Evolutionary conservation across 2,113 vertebrate species (phyloP).

Genomic region (Silurus asotus): DNA sequence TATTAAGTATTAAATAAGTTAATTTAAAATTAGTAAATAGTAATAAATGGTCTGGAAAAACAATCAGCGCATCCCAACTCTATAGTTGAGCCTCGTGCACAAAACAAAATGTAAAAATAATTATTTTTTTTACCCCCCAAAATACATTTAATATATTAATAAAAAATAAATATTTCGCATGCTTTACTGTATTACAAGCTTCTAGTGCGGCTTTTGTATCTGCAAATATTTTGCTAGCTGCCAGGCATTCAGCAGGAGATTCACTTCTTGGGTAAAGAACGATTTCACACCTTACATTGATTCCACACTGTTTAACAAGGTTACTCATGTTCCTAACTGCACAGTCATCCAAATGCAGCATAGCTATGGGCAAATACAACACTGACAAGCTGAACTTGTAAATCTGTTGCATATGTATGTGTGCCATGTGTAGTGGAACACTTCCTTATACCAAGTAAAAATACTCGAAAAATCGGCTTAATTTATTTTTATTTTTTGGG

Average conservation of each 20-base stretch:
- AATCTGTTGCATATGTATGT: conserved; percentile 1
- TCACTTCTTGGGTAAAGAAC: conserved; percentile 31
- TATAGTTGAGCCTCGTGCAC: not conserved
- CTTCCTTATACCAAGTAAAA: not conserved
- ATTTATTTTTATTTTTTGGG: not conserved
- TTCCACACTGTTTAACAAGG: conserved; percentile 43
- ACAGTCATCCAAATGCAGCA: conserved; percentile 29
- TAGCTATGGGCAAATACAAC: conserved; percentile 21
- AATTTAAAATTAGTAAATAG: not conserved
- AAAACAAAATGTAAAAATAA: not conserved
- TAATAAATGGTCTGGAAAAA: not conserved
- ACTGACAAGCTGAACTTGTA: not conserved
- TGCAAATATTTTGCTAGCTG: conserved; percentile 13
- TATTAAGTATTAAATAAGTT: too few species aligned
- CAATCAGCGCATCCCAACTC: not conserved
- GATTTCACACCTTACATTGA: conserved; percentile 47
- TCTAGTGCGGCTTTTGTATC: conserved; percentile 3
- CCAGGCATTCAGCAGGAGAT: conserved; percentile 36
- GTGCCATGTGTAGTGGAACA: not conserved
- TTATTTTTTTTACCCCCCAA: not conserved
- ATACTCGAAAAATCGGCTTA: not conserved
- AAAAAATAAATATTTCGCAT: not conserved
- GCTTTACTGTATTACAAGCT: not conserved
- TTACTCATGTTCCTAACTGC: conserved; percentile 32
- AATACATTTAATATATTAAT: too few species aligned